Percentiles rank a stretch among this genome's conserved stretches.
phyloP scores from a whole-genome alignment of 2,113 vertebrate species.

The Peromyscus polionotus region DNA sequence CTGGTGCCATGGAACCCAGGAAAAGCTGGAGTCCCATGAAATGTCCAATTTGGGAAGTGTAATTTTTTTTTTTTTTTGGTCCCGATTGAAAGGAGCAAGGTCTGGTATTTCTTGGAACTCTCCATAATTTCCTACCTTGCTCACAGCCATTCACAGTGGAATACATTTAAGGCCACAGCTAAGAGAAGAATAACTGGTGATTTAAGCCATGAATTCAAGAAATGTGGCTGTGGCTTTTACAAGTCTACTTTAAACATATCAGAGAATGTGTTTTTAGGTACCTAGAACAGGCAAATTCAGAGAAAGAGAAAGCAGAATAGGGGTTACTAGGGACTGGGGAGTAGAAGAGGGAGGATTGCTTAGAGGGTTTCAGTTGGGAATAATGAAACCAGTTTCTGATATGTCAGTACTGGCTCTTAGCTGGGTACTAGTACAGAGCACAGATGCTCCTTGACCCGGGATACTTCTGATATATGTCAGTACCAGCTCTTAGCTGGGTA shows the following conservation, averaged over 20 bases:
- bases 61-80: not conserved
- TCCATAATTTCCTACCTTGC: not conserved
- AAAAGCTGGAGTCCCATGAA: not conserved
- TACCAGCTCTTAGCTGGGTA: not conserved
- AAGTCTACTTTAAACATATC: not conserved
- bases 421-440: not conserved
- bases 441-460: not conserved
- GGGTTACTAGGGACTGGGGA: not conserved
- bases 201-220: not conserved
- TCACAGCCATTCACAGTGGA: not conserved
- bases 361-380: constrained; percentile 52
- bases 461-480: not conserved
- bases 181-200: not conserved
- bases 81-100: constrained; percentile 1
- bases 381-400: not conserved
- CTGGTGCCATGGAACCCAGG: not conserved
- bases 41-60: not conserved
- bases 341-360: not conserved
- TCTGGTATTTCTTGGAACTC: not conserved
- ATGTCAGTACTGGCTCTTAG: not conserved
- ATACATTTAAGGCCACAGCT: not conserved
- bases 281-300: not conserved
- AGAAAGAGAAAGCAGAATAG: not conserved
- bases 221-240: not conserved
- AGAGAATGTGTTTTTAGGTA: not conserved